Base-by-base conservation (phyloP, 2,797 vertebrate species). In the Characodon lateralis region DNA sequence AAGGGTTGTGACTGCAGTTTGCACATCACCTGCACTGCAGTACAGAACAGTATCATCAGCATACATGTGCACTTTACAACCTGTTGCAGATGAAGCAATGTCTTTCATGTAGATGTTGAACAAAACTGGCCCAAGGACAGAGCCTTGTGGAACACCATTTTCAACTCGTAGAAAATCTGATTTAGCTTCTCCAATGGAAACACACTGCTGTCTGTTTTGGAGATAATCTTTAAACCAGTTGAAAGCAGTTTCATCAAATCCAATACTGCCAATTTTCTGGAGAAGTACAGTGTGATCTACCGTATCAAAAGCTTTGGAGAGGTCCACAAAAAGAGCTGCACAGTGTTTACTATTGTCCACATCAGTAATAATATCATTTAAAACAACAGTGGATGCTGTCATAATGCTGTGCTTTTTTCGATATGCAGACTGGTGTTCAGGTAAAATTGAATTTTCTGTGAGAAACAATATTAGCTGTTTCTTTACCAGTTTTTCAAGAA, bases 1-100 rank as follows among this genome's bases (percentile, higher is more conserved):
- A 55, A 76, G 61, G 46, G 50, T 9, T 68, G 6, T 12, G n/a
- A 76, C 22, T 39, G 63, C 31, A 41, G 63, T 20, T 55, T 53
- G 14, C 8, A 8, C 28, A n/a, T 63, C 46, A 35, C 14, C 59
- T 35, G 59, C 73, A 51, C 46, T 51, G 28, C 46, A 74, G 28
- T 76, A 76, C 63, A 76, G 18, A 55, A 68, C 51, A 39, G 13
- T 68, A 7, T 76, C 74, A 68, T 76, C 74, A 68, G 28, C 73
- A 53, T n/a, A 75, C 28, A 75, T 24, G 35, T 75, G 73, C 16
- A 75, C 1, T 0, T 75, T 53, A 53, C 73, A 75, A 2, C 46
- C 73, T 51, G 1, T 74, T 39, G 58, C 35, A n/a, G 73, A 74
- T 14, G 20, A 51, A 22, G 43, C 72, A 13, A 74, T 61, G 39